These are phyloP conservation scores for Ormyrus thymus DNA, from an alignment of 2,888 invertebrate genomes.

Conservation along the genomic window DNA sequence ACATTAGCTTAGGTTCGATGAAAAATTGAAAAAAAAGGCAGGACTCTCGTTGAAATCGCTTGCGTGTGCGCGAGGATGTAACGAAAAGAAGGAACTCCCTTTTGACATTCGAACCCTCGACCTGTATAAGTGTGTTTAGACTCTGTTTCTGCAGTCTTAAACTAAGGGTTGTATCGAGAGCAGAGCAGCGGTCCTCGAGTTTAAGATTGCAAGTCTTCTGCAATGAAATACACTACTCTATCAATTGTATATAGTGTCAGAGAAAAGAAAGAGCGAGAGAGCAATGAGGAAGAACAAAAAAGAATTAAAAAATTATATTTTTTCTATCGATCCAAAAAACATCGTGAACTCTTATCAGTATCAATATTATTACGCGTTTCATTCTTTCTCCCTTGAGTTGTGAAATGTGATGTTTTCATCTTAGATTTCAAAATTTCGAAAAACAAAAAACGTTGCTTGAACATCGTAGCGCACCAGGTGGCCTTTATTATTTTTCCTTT, in stretches of 20 bases:
- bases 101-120: constrained; percentile 53
- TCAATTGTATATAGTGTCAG: constrained; percentile 73
- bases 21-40: constrained; percentile 54
- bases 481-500: constrained; percentile 60
- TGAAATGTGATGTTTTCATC: constrained; percentile 10
- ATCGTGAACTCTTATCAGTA: constrained; percentile 70
- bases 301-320: constrained; percentile 72
- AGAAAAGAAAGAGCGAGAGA: constrained; percentile 62
- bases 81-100: constrained; percentile 58
- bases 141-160: constrained; percentile 66
- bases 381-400: constrained; percentile 48
- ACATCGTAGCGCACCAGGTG: constrained; percentile 66
- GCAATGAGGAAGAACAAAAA: constrained; percentile 59
- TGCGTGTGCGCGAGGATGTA: constrained; percentile 61
- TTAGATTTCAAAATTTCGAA: constrained; percentile 10
- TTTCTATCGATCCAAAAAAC: constrained; percentile 73
- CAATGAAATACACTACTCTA: constrained; percentile 71
- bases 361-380: constrained; percentile 61
- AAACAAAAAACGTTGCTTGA: constrained; percentile 63
- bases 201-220: constrained; percentile 54
- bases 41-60: constrained; percentile 66
- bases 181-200: neutral
- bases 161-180: constrained; percentile 19
- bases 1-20: neutral
- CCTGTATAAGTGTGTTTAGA: constrained; percentile 68